Base-by-base conservation (phyloP, 2,797 vertebrate species). In the Tauraco hartlaubi region DNA sequence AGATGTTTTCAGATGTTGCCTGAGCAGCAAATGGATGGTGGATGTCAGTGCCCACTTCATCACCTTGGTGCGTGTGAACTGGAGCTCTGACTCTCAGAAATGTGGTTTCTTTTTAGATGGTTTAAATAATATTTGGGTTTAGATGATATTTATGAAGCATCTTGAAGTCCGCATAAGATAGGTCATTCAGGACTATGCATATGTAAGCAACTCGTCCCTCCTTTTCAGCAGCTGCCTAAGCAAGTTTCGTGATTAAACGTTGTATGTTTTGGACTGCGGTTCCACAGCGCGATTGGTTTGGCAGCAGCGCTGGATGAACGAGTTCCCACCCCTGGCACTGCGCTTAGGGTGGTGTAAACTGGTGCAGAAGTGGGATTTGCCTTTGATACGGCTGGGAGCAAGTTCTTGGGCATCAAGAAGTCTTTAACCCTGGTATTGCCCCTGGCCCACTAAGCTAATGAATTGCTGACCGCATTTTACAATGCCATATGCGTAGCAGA, bases 151-250 rank as follows among this genome's bases (percentile, higher is more conserved):
- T 95, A 49, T 92, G 90, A 87, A 81, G 71, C 77, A 90, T 87
- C 86, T 77, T 79, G 84, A 94, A 79, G 85, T 75, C 44, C 6
- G 0, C 31, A 58, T 79, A 85, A 90, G 88, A 78, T 33, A 78
- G 76, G 69, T 74, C 67, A 75, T 91, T 96, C 91, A 85, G 90
- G 78, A 71, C 68, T 90, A 18, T 68, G 87, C 16, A 5, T 89
- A 29, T 88, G 68, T 91, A 94, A 91, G 85, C 75, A 92, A 22
- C 81, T 92, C 77, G 88, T 94, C 44, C 76, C 35, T 92, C 44
- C 66, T 87, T 93, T 83, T 87, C 80, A 94, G 71, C 92, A 96
- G 94, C 94, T 96, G 90, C 91, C 93, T 94, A 93, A 97, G 92
- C 90, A 93, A 85, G 48, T 61, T 92, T 10, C 49, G 61, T 0